phyloP scores from a whole-genome alignment of 2,113 vertebrate species.

The Prolemur simus region DNA sequence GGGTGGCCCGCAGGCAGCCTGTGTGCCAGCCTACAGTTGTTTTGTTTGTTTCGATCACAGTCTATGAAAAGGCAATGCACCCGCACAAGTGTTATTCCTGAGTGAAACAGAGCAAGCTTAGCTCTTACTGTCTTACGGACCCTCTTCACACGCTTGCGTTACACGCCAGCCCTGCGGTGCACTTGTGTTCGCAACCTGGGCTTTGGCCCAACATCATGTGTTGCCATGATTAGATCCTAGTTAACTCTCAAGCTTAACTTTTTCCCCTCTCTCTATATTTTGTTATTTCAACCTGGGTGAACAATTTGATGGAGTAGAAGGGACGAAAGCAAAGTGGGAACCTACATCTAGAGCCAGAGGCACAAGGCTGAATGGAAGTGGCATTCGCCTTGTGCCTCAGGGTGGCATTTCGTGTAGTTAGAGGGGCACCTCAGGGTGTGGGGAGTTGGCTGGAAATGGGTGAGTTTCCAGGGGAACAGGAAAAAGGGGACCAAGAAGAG shows the following conservation, averaged over 20 bases:
- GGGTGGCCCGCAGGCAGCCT: rapidly evolving
- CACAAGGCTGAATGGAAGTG: not conserved
- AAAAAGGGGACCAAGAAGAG: not conserved
- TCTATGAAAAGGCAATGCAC: not conserved
- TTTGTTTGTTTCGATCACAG: not conserved
- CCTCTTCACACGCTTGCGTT: not conserved
- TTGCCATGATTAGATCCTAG: not conserved
- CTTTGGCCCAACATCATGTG: not conserved
- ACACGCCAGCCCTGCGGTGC: not conserved
- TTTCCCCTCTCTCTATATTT: not conserved
- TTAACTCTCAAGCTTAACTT: not conserved
- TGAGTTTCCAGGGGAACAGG: not conserved
- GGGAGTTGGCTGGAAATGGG: not conserved
- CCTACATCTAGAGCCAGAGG: not conserved
- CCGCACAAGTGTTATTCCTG: not conserved
- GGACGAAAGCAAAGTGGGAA: not conserved
- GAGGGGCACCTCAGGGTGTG: not conserved
- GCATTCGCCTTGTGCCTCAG: not conserved
- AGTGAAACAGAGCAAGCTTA: not conserved
- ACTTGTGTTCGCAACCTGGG: not conserved
- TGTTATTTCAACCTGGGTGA: not conserved
- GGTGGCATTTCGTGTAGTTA: not conserved
- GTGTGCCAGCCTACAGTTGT: not conserved
- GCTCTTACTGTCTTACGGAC: too few species aligned
- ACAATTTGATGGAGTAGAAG: not conserved